A percentile compares a stretch with the other conserved stretches of the same genome.
Conservation (phyloP, 1,140 invertebrate species). For the Hesperophylax magnus region DNA sequence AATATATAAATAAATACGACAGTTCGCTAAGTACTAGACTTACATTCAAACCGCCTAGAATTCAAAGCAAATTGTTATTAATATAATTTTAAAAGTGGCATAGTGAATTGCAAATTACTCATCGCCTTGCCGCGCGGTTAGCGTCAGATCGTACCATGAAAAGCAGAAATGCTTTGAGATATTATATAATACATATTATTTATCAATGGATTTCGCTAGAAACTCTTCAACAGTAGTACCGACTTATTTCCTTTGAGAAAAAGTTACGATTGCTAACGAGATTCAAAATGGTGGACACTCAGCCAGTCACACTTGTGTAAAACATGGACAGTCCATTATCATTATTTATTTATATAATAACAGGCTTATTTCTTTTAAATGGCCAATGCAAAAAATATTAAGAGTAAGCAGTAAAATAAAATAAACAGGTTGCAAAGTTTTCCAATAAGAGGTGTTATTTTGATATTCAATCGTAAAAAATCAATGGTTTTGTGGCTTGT, state of each 20-base stretch:
- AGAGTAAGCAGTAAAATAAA: too few relatives aligned
- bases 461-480: too few relatives aligned
- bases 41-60: too few relatives aligned
- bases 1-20: too few relatives aligned
- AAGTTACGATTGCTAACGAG: not conserved
- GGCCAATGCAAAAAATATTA: too few relatives aligned
- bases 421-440: too few relatives aligned
- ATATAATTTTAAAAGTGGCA: not conserved
- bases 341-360: not conserved
- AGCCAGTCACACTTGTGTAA: not conserved
- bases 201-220: slow-evolving; percentile 2
- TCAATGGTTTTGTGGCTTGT: too few relatives aligned
- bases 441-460: too few relatives aligned
- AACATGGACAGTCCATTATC: not conserved
- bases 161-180: not conserved
- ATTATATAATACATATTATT: not conserved
- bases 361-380: too few relatives aligned
- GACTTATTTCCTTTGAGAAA: slow-evolving; percentile 18
- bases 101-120: not conserved
- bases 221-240: slow-evolving; percentile 4
- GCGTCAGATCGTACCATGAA: not conserved
- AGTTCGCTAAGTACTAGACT: too few relatives aligned
- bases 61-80: too few relatives aligned
- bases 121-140: not conserved
- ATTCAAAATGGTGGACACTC: slow-evolving; percentile 1